phyloP scores from a whole-genome alignment of 2,113 vertebrate genomes.

The Reinhardtius hippoglossoides region DNA sequence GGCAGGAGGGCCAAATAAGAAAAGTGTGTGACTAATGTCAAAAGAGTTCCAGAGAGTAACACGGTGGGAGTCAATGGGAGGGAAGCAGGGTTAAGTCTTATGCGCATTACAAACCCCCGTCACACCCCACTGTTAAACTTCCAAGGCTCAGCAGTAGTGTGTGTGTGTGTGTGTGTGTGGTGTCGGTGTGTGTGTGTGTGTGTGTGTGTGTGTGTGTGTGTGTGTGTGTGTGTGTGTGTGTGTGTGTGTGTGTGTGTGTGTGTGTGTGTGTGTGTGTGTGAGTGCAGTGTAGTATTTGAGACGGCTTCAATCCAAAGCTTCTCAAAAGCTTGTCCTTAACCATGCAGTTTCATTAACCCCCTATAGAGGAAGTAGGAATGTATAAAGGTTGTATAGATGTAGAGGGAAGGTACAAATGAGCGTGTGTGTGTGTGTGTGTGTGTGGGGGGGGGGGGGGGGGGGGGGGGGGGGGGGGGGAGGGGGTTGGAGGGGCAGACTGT shows the following conservation, averaged over 20 bases:
- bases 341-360: slow-evolving; percentile 77
- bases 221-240: slow-evolving; percentile 35
- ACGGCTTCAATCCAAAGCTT: slow-evolving; percentile 35
- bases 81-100: slow-evolving; percentile 68
- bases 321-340: slow-evolving; percentile 60
- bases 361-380: slow-evolving; percentile 57
- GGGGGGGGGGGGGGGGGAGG: no score
- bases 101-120: slow-evolving; percentile 67
- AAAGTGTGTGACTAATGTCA: slow-evolving; percentile 77
- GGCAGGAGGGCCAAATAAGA: slow-evolving; percentile 48
- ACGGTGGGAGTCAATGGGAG: slow-evolving; percentile 68
- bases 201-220: slow-evolving; percentile 38
- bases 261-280: slow-evolving; percentile 36
- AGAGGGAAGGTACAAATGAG: not conserved
- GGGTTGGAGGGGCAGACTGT: slow-evolving; percentile 41
- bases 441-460: not conserved
- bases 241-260: no score
- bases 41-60: slow-evolving; percentile 73
- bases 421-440: slow-evolving; percentile 12
- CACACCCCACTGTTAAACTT: slow-evolving; percentile 73
- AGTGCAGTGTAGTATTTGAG: slow-evolving; percentile 48
- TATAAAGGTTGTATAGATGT: slow-evolving; percentile 44
- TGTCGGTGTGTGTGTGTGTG: slow-evolving; percentile 27
- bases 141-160: slow-evolving; percentile 38
- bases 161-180: slow-evolving; percentile 41